Evolutionary conservation across 1,140 invertebrate species (phyloP).

Genomic region (Bombus vancouverensis): DNA sequence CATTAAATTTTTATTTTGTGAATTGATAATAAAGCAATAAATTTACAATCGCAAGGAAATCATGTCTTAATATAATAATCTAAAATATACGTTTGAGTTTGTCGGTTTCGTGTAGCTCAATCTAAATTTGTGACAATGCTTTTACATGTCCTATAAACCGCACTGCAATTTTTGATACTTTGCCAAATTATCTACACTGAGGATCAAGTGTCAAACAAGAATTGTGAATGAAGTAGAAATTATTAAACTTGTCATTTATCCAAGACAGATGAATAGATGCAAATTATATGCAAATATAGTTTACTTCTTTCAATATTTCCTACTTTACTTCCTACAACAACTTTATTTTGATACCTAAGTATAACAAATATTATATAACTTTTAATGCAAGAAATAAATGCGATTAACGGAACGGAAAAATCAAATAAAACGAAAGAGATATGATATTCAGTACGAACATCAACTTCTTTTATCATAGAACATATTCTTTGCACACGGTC

Average conservation of each 20-base stretch:
- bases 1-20: conserved; percentile 33
- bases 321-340: neutral
- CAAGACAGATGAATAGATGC: neutral
- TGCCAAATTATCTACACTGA: conserved; percentile 16
- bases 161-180: conserved; percentile 15
- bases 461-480: conserved; percentile 19
- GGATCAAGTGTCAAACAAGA: neutral
- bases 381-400: neutral
- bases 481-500: neutral
- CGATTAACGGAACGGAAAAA: neutral
- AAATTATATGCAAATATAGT: no score
- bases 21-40: conserved; percentile 37
- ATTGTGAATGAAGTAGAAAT: neutral
- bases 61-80: neutral
- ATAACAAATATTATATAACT: neutral
- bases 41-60: neutral
- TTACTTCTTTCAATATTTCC: no score
- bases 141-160: neutral
- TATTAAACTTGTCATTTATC: neutral
- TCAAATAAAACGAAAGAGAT: neutral
- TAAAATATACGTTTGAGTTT: neutral
- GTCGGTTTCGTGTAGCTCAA: neutral
- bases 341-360: neutral
- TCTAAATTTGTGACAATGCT: conserved; percentile 44
- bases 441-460: neutral